phyloP scores from a whole-genome alignment of 2,113 vertebrate genomes.

The Galbula dea region DNA sequence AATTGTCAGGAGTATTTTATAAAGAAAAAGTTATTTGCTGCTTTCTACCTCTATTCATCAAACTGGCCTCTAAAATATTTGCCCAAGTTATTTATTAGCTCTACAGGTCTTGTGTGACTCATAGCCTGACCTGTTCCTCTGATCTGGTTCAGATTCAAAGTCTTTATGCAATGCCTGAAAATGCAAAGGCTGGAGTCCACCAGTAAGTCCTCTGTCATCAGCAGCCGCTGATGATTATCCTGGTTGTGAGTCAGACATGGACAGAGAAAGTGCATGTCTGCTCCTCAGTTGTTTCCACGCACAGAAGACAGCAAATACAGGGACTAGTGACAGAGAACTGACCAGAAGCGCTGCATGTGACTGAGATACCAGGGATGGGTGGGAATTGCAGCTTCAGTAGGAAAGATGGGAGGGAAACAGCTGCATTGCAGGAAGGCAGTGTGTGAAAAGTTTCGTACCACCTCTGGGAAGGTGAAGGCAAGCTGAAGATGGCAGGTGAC shows the following conservation, averaged over 20 bases:
- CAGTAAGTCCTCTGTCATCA: background rate
- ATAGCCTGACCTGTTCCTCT: background rate
- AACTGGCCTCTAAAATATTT: background rate
- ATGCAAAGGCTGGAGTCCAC: background rate
- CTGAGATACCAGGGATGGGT: accelerated
- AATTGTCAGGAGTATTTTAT: background rate
- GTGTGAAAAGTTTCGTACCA: background rate
- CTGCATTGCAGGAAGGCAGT: no score
- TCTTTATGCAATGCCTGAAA: background rate
- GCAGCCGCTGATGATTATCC: background rate
- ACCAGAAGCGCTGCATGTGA: background rate
- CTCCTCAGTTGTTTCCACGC: background rate
- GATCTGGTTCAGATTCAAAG: background rate
- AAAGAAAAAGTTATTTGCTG: background rate
- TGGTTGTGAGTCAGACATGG: background rate
- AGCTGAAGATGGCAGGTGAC: background rate
- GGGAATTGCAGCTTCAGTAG: background rate
- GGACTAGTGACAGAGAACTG: background rate
- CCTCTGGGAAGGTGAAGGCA: background rate
- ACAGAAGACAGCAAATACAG: background rate
- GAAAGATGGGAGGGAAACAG: background rate
- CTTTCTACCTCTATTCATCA: background rate
- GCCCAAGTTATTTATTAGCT: background rate
- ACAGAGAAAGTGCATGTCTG: background rate
- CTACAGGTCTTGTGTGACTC: background rate